Evolutionary conservation across 2,113 vertebrate genomes (phyloP), one percentile per base, ranked within the genome.

Genomic region (Saimiri boliviensis): DNA sequence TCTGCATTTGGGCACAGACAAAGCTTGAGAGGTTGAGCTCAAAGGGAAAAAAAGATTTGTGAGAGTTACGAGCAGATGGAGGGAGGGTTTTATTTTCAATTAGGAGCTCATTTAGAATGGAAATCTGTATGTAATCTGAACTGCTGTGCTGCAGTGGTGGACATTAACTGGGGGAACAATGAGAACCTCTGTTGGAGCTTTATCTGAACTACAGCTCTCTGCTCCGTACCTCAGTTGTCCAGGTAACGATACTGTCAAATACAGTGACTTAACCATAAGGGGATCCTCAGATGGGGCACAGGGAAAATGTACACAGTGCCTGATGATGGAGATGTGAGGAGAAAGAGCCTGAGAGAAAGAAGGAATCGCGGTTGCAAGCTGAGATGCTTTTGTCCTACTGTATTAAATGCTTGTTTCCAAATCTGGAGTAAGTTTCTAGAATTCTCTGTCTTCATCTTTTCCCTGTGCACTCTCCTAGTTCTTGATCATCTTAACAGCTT

Each of bases 51-150:
- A n/a, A 40, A 2, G 13, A 71, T 74, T 93, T 94, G 89, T 94
- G 66, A 91, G 85, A 76, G 42, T 96, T 94, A 40, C 45, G 66
- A 93, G 40, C 80, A 89, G 89, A 68, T 83, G 83, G 42, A 77
- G 27, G 40, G 27, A 83, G 60, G 47, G 84, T 27, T 80, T 96
- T 96, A 54, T 68, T 97, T 97, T 97, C 96, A 97, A 95, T 97
- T 96, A 97, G 94, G 96, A 93, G 30, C 40, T 97, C 82, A 90
- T 37, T 85, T 89, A 86, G 93, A 49, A 86, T 93, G 93, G 95
- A 96, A 96, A 97, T 97, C 96, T 97, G 66, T 42, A 13, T 93
- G 94, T 94, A 96, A 97, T 93, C 92, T 85, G 87, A 97, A 94
- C 80, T 27, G 30, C 87, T 89, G 20, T 0, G 0, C 73, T 91